phyloP scores from a whole-genome alignment of 2,888 invertebrate species.

The Acanthacorydalis orientalis region DNA sequence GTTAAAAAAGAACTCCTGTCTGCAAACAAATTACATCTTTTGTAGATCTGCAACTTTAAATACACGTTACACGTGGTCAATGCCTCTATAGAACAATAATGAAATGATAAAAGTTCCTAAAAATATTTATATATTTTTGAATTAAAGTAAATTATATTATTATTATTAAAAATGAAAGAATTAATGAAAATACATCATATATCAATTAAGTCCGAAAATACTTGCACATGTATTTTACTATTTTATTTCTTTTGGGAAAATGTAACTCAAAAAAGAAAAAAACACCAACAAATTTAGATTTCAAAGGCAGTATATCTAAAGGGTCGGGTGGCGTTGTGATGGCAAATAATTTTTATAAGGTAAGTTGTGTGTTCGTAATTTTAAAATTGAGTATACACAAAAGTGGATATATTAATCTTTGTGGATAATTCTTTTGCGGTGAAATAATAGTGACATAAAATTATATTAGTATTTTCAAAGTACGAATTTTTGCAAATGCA shows the following conservation, averaged over 20 bases:
- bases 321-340: slow-evolving; percentile 66
- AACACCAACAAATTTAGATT: neutral
- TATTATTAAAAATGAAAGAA: neutral
- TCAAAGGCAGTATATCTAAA: slow-evolving; percentile 54
- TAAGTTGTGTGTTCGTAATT: slow-evolving; percentile 29
- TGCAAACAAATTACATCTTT: too few relatives aligned
- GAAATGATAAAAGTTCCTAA: neutral
- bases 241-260: neutral
- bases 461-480: too few relatives aligned
- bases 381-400: too few relatives aligned
- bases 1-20: too few relatives aligned
- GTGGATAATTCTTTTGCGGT: too few relatives aligned
- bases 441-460: too few relatives aligned
- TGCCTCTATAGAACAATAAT: too few relatives aligned
- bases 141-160: neutral
- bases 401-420: too few relatives aligned
- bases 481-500: slow-evolving; percentile 3
- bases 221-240: too few relatives aligned
- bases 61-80: slow-evolving; percentile 2
- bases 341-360: slow-evolving; percentile 63
- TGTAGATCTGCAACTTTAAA: neutral
- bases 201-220: too few relatives aligned
- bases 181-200: too few relatives aligned
- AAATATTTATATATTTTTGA: neutral
- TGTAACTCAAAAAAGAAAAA: slow-evolving; percentile 5